phyloP scores from a whole-genome alignment of 2,797 vertebrate genomes.

The Smutsia temminckii region DNA sequence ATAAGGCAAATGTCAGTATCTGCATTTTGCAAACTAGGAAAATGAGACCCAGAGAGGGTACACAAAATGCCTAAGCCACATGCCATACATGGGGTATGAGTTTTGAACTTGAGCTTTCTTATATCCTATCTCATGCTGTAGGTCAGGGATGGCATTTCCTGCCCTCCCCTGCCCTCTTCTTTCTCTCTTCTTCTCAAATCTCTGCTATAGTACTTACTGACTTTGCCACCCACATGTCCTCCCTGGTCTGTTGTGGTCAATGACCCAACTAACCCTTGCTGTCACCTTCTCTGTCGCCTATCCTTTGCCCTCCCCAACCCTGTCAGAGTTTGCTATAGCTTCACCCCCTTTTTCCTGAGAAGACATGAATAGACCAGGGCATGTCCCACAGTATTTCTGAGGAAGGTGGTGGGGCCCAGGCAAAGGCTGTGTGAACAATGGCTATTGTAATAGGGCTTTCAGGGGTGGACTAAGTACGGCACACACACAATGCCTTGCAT shows the following conservation, averaged over 20 bases:
- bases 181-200: neutral
- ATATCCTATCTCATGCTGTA: neutral
- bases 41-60: neutral
- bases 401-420: neutral
- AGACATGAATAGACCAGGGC: neutral
- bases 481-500: neutral
- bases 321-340: neutral
- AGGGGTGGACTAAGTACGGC: neutral
- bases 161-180: neutral
- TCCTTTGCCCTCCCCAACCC: neutral
- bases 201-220: too few relatives aligned
- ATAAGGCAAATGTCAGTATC: neutral
- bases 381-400: neutral
- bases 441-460: neutral
- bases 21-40: neutral
- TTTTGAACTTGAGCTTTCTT: neutral
- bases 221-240: neutral
- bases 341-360: neutral
- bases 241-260: fast-evolving
- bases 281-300: neutral
- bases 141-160: neutral
- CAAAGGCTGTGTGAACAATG: neutral
- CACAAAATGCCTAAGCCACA: fast-evolving
- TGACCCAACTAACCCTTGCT: too few relatives aligned
- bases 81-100: fast-evolving